Evolutionary conservation across 2,797 vertebrate genomes (phyloP).

Genomic region (Heterohyrax brucei): DNA sequence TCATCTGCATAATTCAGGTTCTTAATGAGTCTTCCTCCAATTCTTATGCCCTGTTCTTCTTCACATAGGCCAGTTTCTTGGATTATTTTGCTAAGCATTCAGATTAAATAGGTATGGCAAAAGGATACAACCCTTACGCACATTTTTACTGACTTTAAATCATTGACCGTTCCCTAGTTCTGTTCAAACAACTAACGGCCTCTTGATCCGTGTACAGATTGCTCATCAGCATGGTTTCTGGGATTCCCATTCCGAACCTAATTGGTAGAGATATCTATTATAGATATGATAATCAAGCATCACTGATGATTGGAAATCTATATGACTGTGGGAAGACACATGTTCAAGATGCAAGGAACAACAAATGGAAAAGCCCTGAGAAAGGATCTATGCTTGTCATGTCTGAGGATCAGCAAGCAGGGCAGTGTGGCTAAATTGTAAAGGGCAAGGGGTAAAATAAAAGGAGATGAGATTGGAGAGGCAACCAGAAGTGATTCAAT

Average conservation of each 20-base stretch:
- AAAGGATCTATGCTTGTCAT: not conserved
- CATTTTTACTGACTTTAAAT: no score
- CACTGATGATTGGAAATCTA: conserved; percentile 31
- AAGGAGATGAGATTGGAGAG: not conserved
- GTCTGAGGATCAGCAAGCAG: not conserved
- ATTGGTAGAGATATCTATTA: conserved; percentile 40
- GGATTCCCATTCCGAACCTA: not conserved
- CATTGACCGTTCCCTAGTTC: no score
- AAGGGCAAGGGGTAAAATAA: not conserved
- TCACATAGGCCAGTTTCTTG: no score
- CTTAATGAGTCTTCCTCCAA: no score
- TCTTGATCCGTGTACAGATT: no score
- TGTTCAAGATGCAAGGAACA: conserved; percentile 39
- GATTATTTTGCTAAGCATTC: no score
- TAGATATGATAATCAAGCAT: not conserved
- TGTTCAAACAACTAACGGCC: no score
- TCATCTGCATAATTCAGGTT: no score
- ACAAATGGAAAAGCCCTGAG: not conserved
- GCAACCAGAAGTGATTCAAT: conserved; percentile 11
- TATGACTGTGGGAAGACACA: not conserved
- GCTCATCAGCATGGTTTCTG: no score
- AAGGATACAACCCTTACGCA: no score
- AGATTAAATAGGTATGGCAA: no score
- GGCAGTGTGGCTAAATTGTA: conserved; percentile 10
- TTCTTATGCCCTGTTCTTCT: no score